Evolutionary conservation across 2,888 invertebrate species (phyloP).

Genomic region (Cheilosia vernalis): DNA sequence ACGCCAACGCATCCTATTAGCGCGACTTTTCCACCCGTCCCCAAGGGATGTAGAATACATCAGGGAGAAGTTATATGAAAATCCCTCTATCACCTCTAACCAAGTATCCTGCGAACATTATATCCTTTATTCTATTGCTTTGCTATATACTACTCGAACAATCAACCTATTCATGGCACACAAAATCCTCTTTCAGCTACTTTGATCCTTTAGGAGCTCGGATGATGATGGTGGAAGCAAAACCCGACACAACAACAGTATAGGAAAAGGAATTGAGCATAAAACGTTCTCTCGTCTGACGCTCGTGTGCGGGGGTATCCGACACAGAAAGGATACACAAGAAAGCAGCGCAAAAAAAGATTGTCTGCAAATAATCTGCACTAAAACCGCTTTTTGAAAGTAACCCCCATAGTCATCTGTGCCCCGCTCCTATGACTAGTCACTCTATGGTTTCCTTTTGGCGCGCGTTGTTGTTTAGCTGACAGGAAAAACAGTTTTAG

Average conservation of each 20-base stretch:
- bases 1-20: slow-evolving; percentile 73
- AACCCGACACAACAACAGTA: slow-evolving; percentile 66
- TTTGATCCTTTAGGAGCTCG: slow-evolving; percentile 57
- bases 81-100: slow-evolving; percentile 73
- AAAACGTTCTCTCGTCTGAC: slow-evolving; percentile 25
- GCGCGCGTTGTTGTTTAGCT: slow-evolving; percentile 59
- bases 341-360: slow-evolving; percentile 30
- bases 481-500: slow-evolving; percentile 73
- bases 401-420: slow-evolving; percentile 4
- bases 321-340: slow-evolving; percentile 50
- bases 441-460: slow-evolving; percentile 56
- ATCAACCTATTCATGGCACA: slow-evolving; percentile 62
- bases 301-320: not conserved
- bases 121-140: slow-evolving; percentile 71
- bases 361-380: slow-evolving; percentile 72
- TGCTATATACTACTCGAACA: slow-evolving; percentile 32
- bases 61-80: slow-evolving; percentile 18
- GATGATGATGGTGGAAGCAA: slow-evolving; percentile 8
- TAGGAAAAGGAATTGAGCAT: slow-evolving; percentile 60
- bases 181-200: slow-evolving; percentile 73
- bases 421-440: not conserved
- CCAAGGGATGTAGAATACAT: not conserved
- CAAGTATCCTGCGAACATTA: slow-evolving; percentile 72
- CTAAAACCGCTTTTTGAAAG: slow-evolving; percentile 68
- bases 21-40: slow-evolving; percentile 32